Base-by-base conservation (phyloP, 2,797 vertebrate species). In the Cossypha polioptera region DNA sequence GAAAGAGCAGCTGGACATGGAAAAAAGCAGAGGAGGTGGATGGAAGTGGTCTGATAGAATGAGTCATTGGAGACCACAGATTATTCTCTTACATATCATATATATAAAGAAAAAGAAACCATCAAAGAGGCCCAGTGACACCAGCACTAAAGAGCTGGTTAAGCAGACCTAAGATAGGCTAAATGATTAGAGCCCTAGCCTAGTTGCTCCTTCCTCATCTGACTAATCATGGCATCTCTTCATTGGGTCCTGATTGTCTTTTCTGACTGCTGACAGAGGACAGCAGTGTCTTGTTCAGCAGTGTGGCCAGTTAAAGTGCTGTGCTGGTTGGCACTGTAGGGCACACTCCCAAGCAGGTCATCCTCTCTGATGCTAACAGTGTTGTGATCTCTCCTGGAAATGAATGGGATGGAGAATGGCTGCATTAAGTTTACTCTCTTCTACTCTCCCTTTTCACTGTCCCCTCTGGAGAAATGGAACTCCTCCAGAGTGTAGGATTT, bases 191-290 rank as follows among this genome's bases (percentile, higher is more conserved):
- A 42, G 48, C 13, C 73, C 28, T 53, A 76, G 31, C 9, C 40
- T 40, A 78, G 55, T 79, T 86, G 62, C 28, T 92, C 35, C 69
- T 94, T 86, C 51, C 62, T 81, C 54, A 18, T 80, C 58, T 91
- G 65, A 80, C 57, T 90, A 74, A 78, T 75, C 47, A 85, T 66
- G 69, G 36, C 20, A 77, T 59, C 40, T 76, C 76, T 84, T 92
- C 79, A 43, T 48, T 25, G 61, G 42, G 62, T 92, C 92, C 89
- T 76, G 90, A 92, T 90, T 90, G 83, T 91, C 89, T 95, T 79
- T 95, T 78, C 82, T 67, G 51, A n/a, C 48, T 92, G 53, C 90
- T 79, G 79, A 38, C 69, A 76, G 62, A 90, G 26, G 79, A 91
- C 50, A 86, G 62, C 75, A 66, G 35, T 36, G 29, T 73, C 87